phyloP scores from a whole-genome alignment of 2,888 invertebrate species.

The Apocheima hispidaria region DNA sequence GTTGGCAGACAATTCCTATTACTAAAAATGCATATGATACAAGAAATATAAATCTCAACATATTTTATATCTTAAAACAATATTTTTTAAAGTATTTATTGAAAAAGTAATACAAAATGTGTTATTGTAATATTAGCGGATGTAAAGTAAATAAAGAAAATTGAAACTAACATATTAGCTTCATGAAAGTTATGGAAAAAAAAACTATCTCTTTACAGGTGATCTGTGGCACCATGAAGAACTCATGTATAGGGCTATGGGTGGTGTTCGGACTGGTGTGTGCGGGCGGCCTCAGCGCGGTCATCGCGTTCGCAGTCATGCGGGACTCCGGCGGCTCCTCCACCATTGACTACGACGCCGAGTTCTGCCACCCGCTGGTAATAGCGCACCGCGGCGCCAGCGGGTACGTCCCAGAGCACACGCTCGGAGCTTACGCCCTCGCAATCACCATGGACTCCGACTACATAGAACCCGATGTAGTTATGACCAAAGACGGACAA shows the following conservation, averaged over 20 bases:
- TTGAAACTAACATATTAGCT: too few relatives aligned
- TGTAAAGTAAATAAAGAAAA: too few relatives aligned
- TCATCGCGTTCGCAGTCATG: constrained; percentile 45
- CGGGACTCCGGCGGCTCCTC: constrained; percentile 38
- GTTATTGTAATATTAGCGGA: too few relatives aligned
- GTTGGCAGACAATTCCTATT: too few relatives aligned
- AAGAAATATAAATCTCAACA: too few relatives aligned
- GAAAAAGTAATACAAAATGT: too few relatives aligned
- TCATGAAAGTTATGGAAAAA: neutral
- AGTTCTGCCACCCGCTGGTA: constrained; percentile 67
- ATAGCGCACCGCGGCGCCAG: constrained; percentile 79
- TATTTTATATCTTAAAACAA: too few relatives aligned
- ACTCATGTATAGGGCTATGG: constrained; percentile 41
- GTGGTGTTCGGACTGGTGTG: constrained; percentile 45
- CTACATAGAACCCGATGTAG: constrained; percentile 78
- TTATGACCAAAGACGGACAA: constrained; percentile 75
- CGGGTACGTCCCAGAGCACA: constrained; percentile 79
- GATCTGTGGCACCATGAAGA: constrained; percentile 24
- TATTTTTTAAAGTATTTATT: too few relatives aligned
- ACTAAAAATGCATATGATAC: too few relatives aligned
- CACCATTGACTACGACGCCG: constrained; percentile 53
- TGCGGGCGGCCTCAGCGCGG: constrained; percentile 42
- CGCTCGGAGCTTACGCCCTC: constrained; percentile 75
- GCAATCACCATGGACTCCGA: constrained; percentile 79
- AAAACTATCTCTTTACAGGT: constrained; percentile 8